Conservation (phyloP, 2,888 invertebrate genomes). For the Lepidocyrtinus sp. region DNA sequence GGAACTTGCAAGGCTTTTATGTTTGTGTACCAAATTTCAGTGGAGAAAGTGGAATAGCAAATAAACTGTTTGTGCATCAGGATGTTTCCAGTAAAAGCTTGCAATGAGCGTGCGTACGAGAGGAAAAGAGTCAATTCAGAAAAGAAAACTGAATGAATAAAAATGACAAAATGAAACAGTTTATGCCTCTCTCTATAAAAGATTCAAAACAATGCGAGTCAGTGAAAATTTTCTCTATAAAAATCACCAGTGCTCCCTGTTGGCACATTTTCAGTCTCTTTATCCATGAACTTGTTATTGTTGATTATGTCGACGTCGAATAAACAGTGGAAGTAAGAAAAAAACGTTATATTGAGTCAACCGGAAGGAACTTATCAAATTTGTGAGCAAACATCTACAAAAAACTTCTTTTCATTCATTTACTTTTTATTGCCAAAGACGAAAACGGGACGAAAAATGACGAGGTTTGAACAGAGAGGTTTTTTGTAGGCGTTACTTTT, state of each 20-base stretch:
- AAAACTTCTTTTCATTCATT: slow-evolving; percentile 2
- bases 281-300: neutral
- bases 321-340: slow-evolving; percentile 7
- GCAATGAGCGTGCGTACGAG: too few species aligned
- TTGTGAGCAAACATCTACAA: neutral
- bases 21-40: too few species aligned
- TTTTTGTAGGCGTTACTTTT: neutral
- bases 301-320: neutral
- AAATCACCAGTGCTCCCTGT: neutral
- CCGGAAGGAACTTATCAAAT: neutral
- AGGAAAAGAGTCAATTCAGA: too few species aligned
- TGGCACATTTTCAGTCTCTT: neutral
- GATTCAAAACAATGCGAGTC: too few species aligned
- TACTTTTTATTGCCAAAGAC: neutral
- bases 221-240: neutral
- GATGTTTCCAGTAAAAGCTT: too few species aligned
- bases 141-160: too few species aligned
- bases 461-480: neutral
- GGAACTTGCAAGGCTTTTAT: too few species aligned
- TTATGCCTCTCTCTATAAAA: too few species aligned
- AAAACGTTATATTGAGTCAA: neutral
- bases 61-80: too few species aligned
- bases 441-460: neutral
- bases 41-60: too few species aligned
- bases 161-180: too few species aligned